A percentile compares a stretch with the other conserved stretches of the same genome.
Conservation (phyloP, 2,797 vertebrate genomes). For the Chiloscyllium punctatum region DNA sequence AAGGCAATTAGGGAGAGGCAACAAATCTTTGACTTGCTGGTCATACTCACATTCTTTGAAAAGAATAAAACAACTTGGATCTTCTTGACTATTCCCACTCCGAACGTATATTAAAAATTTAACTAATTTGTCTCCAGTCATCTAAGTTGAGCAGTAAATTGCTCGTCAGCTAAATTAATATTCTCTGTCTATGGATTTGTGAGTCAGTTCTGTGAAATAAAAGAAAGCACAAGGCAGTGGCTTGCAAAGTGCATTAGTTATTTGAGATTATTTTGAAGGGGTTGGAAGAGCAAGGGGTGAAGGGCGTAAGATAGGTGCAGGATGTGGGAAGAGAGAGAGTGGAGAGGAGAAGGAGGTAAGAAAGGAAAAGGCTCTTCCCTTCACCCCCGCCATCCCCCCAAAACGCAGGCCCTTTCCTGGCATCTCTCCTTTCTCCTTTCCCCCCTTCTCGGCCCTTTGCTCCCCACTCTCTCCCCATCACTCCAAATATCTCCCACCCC, state of each 20-base stretch:
- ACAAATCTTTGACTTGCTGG: neutral
- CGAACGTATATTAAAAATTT: neutral
- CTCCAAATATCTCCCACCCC: too few species aligned
- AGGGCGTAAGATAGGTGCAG: neutral
- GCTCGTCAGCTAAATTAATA: neutral
- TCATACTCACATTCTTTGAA: neutral
- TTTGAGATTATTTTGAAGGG: neutral
- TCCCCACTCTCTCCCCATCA: too few species aligned
- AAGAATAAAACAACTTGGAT: neutral
- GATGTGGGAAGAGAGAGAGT: neutral
- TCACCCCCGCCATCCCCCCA: too few species aligned
- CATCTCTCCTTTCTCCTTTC: too few species aligned
- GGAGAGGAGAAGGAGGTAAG: neutral
- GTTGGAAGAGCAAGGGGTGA: neutral
- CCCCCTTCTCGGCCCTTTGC: too few species aligned
- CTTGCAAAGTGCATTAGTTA: neutral
- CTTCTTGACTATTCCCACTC: neutral
- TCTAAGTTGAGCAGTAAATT: neutral
- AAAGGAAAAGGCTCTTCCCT: neutral
- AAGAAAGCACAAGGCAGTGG: neutral
- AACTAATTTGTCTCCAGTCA: neutral
- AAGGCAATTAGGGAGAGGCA: neutral
- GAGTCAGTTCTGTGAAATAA: neutral
- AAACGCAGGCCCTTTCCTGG: too few species aligned
- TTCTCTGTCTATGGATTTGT: neutral